phyloP scores from a whole-genome alignment of 2,888 invertebrate genomes.

The Apeira syringaria region DNA sequence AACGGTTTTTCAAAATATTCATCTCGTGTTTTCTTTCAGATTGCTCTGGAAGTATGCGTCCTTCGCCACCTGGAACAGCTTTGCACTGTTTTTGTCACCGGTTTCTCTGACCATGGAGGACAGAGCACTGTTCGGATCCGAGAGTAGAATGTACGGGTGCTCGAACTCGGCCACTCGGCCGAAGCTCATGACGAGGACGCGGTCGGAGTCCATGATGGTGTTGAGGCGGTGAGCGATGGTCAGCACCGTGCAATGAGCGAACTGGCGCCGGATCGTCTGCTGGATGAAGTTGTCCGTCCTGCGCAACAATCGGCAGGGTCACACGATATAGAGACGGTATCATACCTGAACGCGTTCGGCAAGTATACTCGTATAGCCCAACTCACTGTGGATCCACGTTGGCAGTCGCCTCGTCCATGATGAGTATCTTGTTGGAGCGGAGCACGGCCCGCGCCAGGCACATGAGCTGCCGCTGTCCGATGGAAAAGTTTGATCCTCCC shows the following conservation, averaged over 20 bases:
- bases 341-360: too few species aligned
- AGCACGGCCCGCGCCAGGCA: constrained; percentile 95
- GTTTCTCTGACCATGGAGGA: constrained; percentile 84
- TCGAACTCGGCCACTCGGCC: constrained; percentile 86
- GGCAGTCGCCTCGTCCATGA: constrained; percentile 97
- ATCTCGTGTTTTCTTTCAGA: constrained; percentile 57
- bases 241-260: constrained; percentile 92
- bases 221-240: constrained; percentile 96
- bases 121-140: constrained; percentile 79
- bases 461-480: constrained; percentile 95
- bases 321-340: too few species aligned
- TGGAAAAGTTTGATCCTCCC: constrained; percentile 92
- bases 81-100: constrained; percentile 79
- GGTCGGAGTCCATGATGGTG: constrained; percentile 95
- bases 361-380: too few species aligned
- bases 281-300: constrained; percentile 93
- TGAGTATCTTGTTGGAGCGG: constrained; percentile 91
- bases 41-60: constrained; percentile 65
- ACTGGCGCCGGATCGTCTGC: constrained; percentile 90
- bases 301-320: constrained; percentile 36
- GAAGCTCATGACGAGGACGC: constrained; percentile 87
- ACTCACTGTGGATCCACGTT: constrained; percentile 93
- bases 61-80: constrained; percentile 73
- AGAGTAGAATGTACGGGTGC: constrained; percentile 83
- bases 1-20: too few species aligned